Percentiles rank a stretch among this genome's conserved stretches.
These are phyloP conservation scores for Euura lappo DNA, from an alignment of 1,140 invertebrate genomes.

Conservation along the genomic window DNA sequence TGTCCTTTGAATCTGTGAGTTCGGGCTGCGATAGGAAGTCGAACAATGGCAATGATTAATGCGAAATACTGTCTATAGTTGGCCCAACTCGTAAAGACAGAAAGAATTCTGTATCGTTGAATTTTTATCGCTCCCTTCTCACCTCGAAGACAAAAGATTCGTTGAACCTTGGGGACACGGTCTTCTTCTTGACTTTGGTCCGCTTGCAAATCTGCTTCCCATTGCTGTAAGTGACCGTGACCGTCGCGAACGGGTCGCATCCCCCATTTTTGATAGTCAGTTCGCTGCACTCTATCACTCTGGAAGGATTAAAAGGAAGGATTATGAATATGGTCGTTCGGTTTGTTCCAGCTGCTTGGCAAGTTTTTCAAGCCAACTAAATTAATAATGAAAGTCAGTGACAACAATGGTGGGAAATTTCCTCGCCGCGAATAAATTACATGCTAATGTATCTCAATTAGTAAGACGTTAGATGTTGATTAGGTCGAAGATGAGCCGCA, in stretches of 20 bases:
- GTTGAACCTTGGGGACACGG: slow-evolving; percentile 85
- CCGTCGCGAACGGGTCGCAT: slow-evolving; percentile 88
- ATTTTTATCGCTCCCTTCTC: slow-evolving; percentile 19
- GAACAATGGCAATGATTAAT: slow-evolving; percentile 15
- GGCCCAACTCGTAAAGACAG: too few relatives aligned
- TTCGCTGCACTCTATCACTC: slow-evolving; percentile 84
- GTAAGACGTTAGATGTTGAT: not conserved
- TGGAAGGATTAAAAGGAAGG: slow-evolving; percentile 37
- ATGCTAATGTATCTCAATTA: not conserved
- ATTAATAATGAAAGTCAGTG: not conserved
- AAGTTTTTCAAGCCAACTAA: not conserved
- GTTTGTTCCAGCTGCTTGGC: too few relatives aligned
- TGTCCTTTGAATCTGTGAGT: slow-evolving; percentile 52
- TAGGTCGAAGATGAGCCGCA: not conserved
- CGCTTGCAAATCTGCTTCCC: slow-evolving; percentile 81
- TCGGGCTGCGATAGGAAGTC: slow-evolving; percentile 40
- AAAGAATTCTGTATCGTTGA: too few relatives aligned
- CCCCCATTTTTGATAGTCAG: slow-evolving; percentile 87
- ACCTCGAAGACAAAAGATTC: slow-evolving; percentile 89
- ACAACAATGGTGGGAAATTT: not conserved
- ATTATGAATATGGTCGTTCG: not conserved
- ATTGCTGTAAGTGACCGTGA: slow-evolving; percentile 81
- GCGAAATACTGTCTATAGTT: not conserved
- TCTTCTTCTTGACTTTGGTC: slow-evolving; percentile 89
- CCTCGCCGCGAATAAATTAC: not conserved